Evolutionary conservation across 2,113 vertebrate species (phyloP).

Genomic region (Chunga burmeisteri): DNA sequence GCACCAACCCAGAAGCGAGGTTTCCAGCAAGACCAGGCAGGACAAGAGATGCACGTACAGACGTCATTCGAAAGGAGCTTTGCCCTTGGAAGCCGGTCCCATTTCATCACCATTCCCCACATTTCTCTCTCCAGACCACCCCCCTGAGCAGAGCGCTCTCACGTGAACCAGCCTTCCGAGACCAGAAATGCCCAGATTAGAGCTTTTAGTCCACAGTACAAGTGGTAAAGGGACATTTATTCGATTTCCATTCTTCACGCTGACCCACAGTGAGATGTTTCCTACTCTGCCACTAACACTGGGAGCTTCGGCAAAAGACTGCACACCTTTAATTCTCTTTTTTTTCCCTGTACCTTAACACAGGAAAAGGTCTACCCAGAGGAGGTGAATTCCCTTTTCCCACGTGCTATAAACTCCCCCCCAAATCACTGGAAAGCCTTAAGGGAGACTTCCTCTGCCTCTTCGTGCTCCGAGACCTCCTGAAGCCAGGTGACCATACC

Average conservation of each 20-base stretch:
- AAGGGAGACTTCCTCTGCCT: neutral
- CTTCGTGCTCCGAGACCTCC: neutral
- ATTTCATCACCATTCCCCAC: neutral
- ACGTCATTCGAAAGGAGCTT: neutral
- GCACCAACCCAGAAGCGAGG: neutral
- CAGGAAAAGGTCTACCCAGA: neutral
- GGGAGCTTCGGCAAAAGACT: neutral
- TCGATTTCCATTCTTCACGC: neutral
- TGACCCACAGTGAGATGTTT: neutral
- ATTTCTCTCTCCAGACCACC: neutral
- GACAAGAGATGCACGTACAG: neutral
- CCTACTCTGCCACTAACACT: neutral
- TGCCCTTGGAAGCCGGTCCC: neutral
- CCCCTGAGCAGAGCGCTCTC: neutral
- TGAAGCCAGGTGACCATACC: neutral
- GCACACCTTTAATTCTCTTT: neutral
- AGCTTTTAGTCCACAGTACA: too few species aligned
- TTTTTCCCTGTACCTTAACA: neutral
- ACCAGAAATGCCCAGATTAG: too few species aligned
- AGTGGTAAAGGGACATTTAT: neutral
- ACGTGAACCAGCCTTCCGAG: neutral
- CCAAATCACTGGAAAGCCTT: neutral
- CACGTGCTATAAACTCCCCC: rapidly evolving
- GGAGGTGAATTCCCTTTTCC: neutral
- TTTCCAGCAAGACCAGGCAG: neutral